Evolutionary conservation across 1,140 invertebrate genomes (phyloP).

Genomic region (Drosophila ohnishii): DNA sequence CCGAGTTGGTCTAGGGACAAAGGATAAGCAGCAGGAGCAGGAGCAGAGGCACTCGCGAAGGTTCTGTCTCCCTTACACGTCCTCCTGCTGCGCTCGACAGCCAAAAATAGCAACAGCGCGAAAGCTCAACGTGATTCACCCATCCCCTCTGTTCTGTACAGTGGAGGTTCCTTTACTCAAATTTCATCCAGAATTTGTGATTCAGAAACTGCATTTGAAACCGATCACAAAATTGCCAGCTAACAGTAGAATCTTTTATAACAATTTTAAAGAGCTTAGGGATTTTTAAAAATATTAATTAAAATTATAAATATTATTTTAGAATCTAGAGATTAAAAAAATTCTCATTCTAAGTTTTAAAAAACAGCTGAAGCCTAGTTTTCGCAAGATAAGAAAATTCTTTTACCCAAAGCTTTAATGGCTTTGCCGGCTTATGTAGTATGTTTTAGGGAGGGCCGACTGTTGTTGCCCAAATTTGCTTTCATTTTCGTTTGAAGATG

Average conservation of each 20-base stretch:
- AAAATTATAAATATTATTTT: too few species aligned
- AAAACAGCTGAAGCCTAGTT: too few species aligned
- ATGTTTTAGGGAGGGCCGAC: background rate
- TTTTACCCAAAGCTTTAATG: too few species aligned
- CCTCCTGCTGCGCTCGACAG: conserved; percentile 24
- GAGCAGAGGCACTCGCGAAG: conserved; percentile 19
- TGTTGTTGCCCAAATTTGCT: conserved; percentile 37
- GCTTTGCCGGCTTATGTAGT: background rate
- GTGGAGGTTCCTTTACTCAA: background rate
- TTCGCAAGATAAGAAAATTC: too few species aligned
- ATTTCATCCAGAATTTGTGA: background rate
- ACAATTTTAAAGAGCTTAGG: too few species aligned
- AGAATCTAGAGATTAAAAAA: too few species aligned
- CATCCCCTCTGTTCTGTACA: conserved; percentile 6
- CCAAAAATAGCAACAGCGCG: conserved; percentile 73
- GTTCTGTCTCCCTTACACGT: background rate
- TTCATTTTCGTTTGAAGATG: conserved; percentile 40
- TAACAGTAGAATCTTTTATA: too few species aligned
- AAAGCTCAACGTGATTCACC: conserved; percentile 46
- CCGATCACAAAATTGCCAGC: too few species aligned
- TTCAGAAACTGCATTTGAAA: background rate
- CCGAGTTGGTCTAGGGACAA: background rate
- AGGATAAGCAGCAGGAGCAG: background rate
- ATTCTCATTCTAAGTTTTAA: too few species aligned
- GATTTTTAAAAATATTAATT: too few species aligned